Base-by-base conservation (phyloP, 2,113 vertebrate species). In the Numida meleagris region DNA sequence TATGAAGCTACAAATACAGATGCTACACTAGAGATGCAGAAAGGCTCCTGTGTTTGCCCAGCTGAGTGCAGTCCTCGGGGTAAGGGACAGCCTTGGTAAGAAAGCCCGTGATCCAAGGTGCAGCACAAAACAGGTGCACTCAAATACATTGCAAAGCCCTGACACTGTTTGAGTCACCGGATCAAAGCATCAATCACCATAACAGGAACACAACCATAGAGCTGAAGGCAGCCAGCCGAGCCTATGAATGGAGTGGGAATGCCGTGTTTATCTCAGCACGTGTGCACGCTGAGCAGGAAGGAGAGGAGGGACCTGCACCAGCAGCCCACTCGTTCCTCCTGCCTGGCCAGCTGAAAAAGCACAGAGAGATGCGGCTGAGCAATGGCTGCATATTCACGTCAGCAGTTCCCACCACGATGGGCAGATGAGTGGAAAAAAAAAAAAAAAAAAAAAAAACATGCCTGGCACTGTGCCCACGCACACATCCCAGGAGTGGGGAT, bases 201-300 rank as follows among this genome's bases (percentile, higher is more conserved):
- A 63, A 80, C 40, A 4, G 68, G 20, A 90, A 92, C 40, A 40
- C 0, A 0, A 75, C 59, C 72, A 57, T 8, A 46, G 61, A 57
- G 75, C 68, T 38, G 68, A 89, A 77, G 43, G 46, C 16, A 0
- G 59, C 12, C 3, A 0, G 70, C 80, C 36, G 76, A 91, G 88
- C 70, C 88, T 78, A 93, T 95, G 94, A 97, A 95, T 93, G 91
- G 76, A 83, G 82, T 33, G 72, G 9, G 65, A 95, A 21, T 0
- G 58, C 45, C 62, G 89, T 94, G 94, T 96, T 96, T 96, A 93
- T 93, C 88, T 88, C 91, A 42, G 80, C 96, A 96, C 96, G 76
- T 95, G 96, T 33, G 84, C 1, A 1, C 72, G 45, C 65, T 6
- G 15, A 88, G 88, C 80, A 79, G 55, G 82, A 59, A 55, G 82